Evolutionary conservation across 2,113 vertebrate genomes (phyloP), one percentile per base, ranked within the genome.

Genomic region (Nipponia nippon): DNA sequence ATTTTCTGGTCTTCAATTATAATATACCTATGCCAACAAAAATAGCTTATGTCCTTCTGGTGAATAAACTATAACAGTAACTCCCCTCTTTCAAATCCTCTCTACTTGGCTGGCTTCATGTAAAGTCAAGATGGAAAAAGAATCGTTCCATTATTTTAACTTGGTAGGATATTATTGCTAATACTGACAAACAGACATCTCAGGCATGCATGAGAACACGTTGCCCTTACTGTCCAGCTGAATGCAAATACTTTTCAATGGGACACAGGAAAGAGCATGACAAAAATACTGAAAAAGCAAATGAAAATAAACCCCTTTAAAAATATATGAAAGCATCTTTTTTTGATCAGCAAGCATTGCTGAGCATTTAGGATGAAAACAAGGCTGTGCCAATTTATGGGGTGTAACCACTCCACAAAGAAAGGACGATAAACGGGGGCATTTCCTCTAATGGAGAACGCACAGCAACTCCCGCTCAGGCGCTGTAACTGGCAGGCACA

Each of bases 51-150:
- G 10, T 22, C 11, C 10, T 47, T 83, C 23, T 77, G 20, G 32
- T 88, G 22, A 70, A 56, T 52, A 94, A 90, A 56, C 16, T 6
- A 3, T 44, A 58, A 38, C 13, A 83, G 29, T 18, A 63, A 66
- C 36, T 38, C 17, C 82, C 8, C 11, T 87, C 59, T 23, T 70
- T 59, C 49, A 82, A 40, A 7, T 63, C 6, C 6, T 69, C 9
- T 55, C 42, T 67, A 30, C 7, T 86, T 46, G 19, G 1, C 10
- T 72, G 46, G 17, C 25, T 73, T 63, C 15, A 30, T 30, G 19
- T 58, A 75, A 82, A 61, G 21, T 49, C 30, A 78, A n/a, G 53
- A 71, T 52, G 38, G 42, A 71, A 92, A 95, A 96, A 65, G 34
- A 79, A 58, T 52, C 2, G 3, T 34, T 69, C 38, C 7, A 7